Percentiles rank a stretch among this genome's conserved stretches.
Conservation (phyloP, 2,888 invertebrate species). For the Shargacucullia verbasci region DNA sequence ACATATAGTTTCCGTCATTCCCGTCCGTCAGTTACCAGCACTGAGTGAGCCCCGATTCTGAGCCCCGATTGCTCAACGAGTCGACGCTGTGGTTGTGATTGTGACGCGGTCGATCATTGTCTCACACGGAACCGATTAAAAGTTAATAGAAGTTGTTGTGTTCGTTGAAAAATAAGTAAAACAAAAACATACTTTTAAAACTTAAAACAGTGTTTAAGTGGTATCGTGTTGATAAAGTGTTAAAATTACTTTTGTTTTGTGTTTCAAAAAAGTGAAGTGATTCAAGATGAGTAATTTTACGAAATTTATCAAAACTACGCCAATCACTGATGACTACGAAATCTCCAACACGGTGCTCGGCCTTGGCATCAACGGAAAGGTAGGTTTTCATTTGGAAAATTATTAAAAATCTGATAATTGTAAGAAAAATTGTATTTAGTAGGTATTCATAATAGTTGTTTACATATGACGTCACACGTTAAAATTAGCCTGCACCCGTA, state of each 20-base stretch:
- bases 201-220: constrained; percentile 45
- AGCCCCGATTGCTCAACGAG: too few species aligned
- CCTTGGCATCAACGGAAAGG: constrained; percentile 99
- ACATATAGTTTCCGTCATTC: too few species aligned
- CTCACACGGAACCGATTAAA: constrained; percentile 17
- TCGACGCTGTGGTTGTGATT: constrained; percentile 1
- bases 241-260: constrained; percentile 51
- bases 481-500: constrained; percentile 61
- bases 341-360: constrained; percentile 98
- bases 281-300: constrained; percentile 79
- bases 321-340: constrained; percentile 96
- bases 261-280: constrained; percentile 59
- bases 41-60: too few species aligned
- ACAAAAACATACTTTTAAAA: constrained; percentile 3
- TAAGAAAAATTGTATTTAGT: too few species aligned
- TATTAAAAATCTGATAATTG: constrained; percentile 28
- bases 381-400: constrained; percentile 60
- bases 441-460: constrained; percentile 60
- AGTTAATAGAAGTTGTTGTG: constrained; percentile 23
- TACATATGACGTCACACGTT: constrained; percentile 71
- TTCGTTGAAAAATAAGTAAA: constrained; percentile 32
- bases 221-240: constrained; percentile 55
- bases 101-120: constrained; percentile 36
- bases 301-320: constrained; percentile 92
- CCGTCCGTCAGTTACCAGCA: too few species aligned